Evolutionary conservation across 2,113 vertebrate species (phyloP), one percentile per base, ranked within the genome.

Genomic region (Pygoscelis antarcticus): DNA sequence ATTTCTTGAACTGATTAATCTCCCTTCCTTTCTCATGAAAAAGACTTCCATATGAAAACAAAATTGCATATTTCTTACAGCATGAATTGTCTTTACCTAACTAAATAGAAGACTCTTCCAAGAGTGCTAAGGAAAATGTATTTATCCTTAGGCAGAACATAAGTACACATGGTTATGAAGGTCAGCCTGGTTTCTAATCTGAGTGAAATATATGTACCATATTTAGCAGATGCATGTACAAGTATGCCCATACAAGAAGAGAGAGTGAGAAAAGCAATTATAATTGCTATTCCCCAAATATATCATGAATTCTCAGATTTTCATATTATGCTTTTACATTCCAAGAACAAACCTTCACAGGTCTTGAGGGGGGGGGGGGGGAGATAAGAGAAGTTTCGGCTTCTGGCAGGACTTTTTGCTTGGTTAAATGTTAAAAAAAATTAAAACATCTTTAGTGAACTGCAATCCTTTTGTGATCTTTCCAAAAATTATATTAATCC

Each of bases 221-320:
- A 80, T 96, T 95, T 94, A 96, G 94, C 95, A 96, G 75, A 65
- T 21, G 36, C 26, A n/a, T 6, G 2, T 51, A 76, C 62, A 85
- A 97, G 62, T 80, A 58, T 94, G 62, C 78, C 81, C 89, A 85
- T 91, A 93, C 44, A 93, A 96, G 92, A 94, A 57, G 40, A 96
- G 80, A 81, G 76, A 95, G 81, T 96, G 95, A 97, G 95, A 93
- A 94, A 97, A 96, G 51, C 87, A 94, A 95, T 96, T 97, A 96
- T 96, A 93, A 97, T 96, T 95, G 81, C 89, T 87, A 78, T 89
- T 94, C 81, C 32, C 36, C 72, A 95, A 92, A 89, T 84, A 89
- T 22, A 78, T 66, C 55, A 58, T 58, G 81, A 87, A 95, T 88
- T 91, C 78, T 94, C 66, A 87, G 68, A 74, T 89, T 93, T 96